A percentile compares a stretch with the other conserved stretches of the same genome.
These are phyloP conservation scores for Gallinago nigripennis DNA, from an alignment of 2,797 vertebrate genomes.

Conservation along the genomic window DNA sequence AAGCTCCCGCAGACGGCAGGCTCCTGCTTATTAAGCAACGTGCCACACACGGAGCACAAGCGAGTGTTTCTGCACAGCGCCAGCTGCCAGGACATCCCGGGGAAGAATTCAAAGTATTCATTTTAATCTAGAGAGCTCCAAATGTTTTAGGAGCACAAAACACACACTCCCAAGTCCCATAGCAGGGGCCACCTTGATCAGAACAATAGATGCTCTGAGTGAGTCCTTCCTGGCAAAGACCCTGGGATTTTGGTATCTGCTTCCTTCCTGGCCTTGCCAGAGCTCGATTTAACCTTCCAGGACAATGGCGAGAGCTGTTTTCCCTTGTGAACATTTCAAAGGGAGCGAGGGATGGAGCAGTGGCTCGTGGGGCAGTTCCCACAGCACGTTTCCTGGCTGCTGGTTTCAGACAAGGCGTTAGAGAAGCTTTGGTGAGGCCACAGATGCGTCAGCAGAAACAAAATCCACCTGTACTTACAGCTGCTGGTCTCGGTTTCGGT, in stretches of 20 bases:
- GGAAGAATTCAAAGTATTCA: not conserved
- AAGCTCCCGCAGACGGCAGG: not conserved
- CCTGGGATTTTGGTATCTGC: constrained; percentile 7
- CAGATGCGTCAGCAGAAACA: not conserved
- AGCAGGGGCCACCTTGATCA: not conserved
- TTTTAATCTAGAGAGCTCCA: not conserved
- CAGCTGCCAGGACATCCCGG: not conserved
- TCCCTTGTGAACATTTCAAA: not conserved
- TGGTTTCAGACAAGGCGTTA: not conserved
- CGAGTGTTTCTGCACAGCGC: not conserved
- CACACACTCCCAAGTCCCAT: not conserved
- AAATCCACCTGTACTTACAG: constrained; percentile 80
- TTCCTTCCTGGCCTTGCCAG: constrained; percentile 3
- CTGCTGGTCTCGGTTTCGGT: constrained; percentile 91
- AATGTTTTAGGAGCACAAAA: not conserved
- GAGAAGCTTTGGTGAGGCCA: not conserved
- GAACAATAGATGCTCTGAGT: not conserved
- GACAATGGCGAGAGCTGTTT: not conserved
- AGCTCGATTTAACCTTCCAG: not conserved
- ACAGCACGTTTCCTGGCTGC: not conserved
- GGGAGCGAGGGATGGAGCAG: not conserved
- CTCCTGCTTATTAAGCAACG: not conserved
- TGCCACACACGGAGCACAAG: not conserved
- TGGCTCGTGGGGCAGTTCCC: not conserved
- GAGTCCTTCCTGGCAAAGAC: constrained; percentile 25